These are phyloP conservation scores for Pygoscelis adeliae DNA, from an alignment of 2,113 vertebrate genomes.

Conservation along the genomic window DNA sequence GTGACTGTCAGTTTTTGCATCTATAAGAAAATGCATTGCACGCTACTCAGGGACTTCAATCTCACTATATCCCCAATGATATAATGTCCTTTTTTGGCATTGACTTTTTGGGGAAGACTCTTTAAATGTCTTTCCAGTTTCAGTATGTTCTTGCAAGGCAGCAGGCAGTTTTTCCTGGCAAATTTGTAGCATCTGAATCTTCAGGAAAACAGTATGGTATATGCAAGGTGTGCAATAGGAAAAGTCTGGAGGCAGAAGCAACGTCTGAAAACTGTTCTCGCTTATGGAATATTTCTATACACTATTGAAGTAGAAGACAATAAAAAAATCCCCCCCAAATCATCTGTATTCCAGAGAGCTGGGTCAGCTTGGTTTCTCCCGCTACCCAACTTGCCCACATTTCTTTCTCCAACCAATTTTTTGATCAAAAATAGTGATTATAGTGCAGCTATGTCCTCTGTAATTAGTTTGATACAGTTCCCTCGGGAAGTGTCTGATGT, in stretches of 20 bases:
- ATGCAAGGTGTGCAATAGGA: not conserved
- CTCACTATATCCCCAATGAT: too few species aligned
- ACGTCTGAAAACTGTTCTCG: not conserved
- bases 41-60: not conserved
- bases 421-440: not conserved
- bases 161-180: not conserved
- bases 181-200: not conserved
- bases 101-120: not conserved
- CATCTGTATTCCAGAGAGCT: not conserved
- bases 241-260: not conserved
- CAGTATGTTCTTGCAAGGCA: not conserved
- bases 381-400: not conserved
- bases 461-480: not conserved
- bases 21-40: not conserved
- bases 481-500: not conserved
- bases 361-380: not conserved
- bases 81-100: not conserved
- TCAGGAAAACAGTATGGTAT: not conserved
- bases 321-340: accelerated
- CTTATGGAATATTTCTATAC: not conserved
- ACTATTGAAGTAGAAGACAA: not conserved
- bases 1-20: not conserved
- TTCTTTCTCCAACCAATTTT: not conserved
- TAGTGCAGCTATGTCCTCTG: not conserved
- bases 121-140: not conserved